These are phyloP conservation scores for Pecten maximus DNA, from an alignment of 2,888 invertebrate species.

Conservation along the genomic window DNA sequence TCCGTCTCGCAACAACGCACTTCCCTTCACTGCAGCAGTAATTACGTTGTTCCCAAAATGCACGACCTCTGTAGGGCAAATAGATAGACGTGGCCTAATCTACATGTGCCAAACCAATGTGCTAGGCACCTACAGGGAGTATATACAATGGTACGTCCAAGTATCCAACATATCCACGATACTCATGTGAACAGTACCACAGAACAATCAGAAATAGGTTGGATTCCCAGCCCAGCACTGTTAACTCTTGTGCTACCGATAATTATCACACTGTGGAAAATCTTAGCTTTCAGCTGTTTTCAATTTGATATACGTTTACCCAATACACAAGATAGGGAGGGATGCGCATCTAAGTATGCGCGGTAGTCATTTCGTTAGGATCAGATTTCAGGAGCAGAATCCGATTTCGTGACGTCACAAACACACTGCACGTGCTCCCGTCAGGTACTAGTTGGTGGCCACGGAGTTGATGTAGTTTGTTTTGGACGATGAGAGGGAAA, in stretches of 20 bases:
- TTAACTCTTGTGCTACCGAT: neutral
- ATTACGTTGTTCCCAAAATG: slow-evolving; percentile 2
- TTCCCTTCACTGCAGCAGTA: neutral
- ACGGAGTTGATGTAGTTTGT: neutral
- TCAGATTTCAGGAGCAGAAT: slow-evolving; percentile 13
- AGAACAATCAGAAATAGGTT: neutral
- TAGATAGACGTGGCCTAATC: neutral
- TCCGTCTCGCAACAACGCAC: neutral
- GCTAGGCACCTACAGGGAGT: slow-evolving; percentile 9
- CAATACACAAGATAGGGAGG: slow-evolving; percentile 18
- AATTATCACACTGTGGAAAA: slow-evolving; percentile 16
- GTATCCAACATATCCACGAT: neutral
- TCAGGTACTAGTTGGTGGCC: neutral
- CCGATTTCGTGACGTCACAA: slow-evolving; percentile 24
- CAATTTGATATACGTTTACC: slow-evolving; percentile 18
- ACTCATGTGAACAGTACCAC: neutral
- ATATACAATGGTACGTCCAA: neutral
- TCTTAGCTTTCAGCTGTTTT: slow-evolving; percentile 25
- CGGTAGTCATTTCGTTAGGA: slow-evolving; percentile 32
- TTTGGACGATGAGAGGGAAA: neutral
- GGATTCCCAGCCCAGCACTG: neutral
- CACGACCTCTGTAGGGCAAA: slow-evolving; percentile 13
- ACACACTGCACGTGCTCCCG: slow-evolving; percentile 20
- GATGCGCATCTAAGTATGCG: slow-evolving; percentile 20
- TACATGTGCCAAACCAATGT: neutral